Percentiles rank a stretch among this genome's conserved stretches.
Conservation (phyloP, 2,888 invertebrate genomes). For the Sphaerophoria taeniata region DNA sequence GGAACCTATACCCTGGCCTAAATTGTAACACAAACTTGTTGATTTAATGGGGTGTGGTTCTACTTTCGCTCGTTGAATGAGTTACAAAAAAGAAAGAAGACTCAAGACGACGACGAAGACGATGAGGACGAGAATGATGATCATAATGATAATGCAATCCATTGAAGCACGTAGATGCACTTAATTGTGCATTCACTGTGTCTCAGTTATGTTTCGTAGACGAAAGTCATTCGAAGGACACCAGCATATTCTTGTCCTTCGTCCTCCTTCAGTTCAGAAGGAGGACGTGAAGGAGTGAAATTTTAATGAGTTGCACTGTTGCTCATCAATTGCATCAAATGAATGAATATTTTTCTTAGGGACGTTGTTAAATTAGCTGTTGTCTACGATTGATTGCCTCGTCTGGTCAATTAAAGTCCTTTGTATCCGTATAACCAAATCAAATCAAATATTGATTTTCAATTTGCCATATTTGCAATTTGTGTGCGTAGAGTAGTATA, state of each 20-base stretch:
- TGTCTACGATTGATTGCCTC: neutral
- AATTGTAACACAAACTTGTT: conserved; percentile 58
- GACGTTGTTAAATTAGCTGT: conserved; percentile 11
- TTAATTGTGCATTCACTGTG: conserved; percentile 67
- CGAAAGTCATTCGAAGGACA: conserved; percentile 1
- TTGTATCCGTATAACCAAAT: neutral
- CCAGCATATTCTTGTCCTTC: conserved; percentile 18
- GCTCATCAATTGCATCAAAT: conserved; percentile 4
- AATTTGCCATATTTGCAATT: conserved; percentile 37
- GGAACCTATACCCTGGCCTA: conserved; percentile 15
- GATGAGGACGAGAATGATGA: conserved; percentile 1
- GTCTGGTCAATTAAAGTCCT: neutral
- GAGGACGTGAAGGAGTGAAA: conserved; percentile 41
- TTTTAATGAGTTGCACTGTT: conserved; percentile 52
- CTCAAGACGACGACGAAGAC: conserved; percentile 23
- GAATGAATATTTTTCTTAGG: conserved; percentile 16
- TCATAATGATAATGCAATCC: conserved; percentile 44
- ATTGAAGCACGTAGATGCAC: conserved; percentile 69
- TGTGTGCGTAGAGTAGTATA: conserved; percentile 15
- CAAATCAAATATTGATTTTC: conserved; percentile 58
- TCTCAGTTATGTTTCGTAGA: conserved; percentile 28
- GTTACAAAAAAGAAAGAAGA: neutral
- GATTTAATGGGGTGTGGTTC: conserved; percentile 14
- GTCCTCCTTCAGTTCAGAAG: neutral
- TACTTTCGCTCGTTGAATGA: neutral